These are phyloP conservation scores for Megalurothrips usitatus DNA, from an alignment of 2,888 invertebrate species.

Conservation along the genomic window DNA sequence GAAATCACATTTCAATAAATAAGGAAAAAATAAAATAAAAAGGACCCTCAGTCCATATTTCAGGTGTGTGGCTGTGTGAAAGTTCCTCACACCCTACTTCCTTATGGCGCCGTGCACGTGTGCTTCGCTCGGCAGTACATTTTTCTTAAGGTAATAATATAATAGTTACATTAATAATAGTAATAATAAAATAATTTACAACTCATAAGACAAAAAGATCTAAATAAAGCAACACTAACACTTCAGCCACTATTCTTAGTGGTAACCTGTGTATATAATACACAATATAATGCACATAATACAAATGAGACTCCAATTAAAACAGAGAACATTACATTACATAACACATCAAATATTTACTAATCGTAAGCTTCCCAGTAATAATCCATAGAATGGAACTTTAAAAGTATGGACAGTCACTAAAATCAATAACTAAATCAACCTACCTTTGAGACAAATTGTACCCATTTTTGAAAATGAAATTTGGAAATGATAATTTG, in stretches of 20 bases:
- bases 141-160: constrained; percentile 7
- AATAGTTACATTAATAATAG: neutral
- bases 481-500: neutral
- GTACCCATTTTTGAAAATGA: neutral
- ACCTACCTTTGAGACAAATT: constrained; percentile 4
- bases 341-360: constrained; percentile 17
- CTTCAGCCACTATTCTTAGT: neutral
- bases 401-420: constrained; percentile 10
- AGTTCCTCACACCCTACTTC: constrained; percentile 5
- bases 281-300: constrained; percentile 10
- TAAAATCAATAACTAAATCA: neutral
- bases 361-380: constrained; percentile 16
- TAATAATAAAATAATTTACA: constrained; percentile 27
- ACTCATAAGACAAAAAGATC: constrained; percentile 11
- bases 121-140: constrained; percentile 7
- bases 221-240: constrained; percentile 23
- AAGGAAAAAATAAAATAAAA: constrained; percentile 17
- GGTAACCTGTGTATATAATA: constrained; percentile 23
- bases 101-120: constrained; percentile 23
- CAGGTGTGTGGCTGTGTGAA: neutral
- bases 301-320: constrained; percentile 24
- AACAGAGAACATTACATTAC: constrained; percentile 15
- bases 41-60: constrained; percentile 26
- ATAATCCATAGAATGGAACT: neutral
- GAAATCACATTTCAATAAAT: constrained; percentile 25